Evolutionary conservation across 2,888 invertebrate species (phyloP).

Genomic region (Neoitamus cyanurus): DNA sequence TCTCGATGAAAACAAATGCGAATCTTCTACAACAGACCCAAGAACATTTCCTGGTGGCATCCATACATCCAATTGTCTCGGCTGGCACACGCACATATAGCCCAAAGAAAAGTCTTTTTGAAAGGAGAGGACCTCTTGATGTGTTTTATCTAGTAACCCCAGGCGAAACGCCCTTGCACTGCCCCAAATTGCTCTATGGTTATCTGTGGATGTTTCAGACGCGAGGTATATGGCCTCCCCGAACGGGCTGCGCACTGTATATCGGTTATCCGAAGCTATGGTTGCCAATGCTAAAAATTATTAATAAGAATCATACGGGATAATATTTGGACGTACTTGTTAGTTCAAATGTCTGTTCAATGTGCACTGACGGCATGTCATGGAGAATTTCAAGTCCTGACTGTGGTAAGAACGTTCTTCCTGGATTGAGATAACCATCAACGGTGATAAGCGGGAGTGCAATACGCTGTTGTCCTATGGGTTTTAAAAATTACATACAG

Average conservation of each 20-base stretch:
- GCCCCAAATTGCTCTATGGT: slow-evolving; percentile 78
- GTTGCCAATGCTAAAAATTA: slow-evolving; percentile 59
- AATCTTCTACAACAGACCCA: slow-evolving; percentile 77
- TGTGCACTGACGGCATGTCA: slow-evolving; percentile 75
- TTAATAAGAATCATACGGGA: slow-evolving; percentile 11
- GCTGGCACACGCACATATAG: slow-evolving; percentile 76
- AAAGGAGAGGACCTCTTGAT: slow-evolving; percentile 83
- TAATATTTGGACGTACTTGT: slow-evolving; percentile 67
- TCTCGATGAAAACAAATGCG: slow-evolving; percentile 74
- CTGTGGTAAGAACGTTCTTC: slow-evolving; percentile 67
- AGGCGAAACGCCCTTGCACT: slow-evolving; percentile 76
- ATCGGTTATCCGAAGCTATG: slow-evolving; percentile 77
- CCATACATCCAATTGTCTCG: slow-evolving; percentile 77
- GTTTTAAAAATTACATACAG: not conserved
- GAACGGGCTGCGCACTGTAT: slow-evolving; percentile 76
- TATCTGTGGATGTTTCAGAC: slow-evolving; percentile 73
- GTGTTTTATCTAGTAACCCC: slow-evolving; percentile 83
- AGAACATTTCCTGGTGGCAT: slow-evolving; percentile 77
- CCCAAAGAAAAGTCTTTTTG: slow-evolving; percentile 77
- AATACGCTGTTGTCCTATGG: slow-evolving; percentile 55
- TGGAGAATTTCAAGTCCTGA: slow-evolving; percentile 78
- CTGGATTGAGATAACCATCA: slow-evolving; percentile 54
- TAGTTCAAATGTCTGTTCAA: slow-evolving; percentile 84
- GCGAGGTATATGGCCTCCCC: slow-evolving; percentile 83
- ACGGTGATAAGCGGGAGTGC: slow-evolving; percentile 62